Conservation (phyloP, 2,797 vertebrate genomes). For the Gephyroberyx darwinii region DNA sequence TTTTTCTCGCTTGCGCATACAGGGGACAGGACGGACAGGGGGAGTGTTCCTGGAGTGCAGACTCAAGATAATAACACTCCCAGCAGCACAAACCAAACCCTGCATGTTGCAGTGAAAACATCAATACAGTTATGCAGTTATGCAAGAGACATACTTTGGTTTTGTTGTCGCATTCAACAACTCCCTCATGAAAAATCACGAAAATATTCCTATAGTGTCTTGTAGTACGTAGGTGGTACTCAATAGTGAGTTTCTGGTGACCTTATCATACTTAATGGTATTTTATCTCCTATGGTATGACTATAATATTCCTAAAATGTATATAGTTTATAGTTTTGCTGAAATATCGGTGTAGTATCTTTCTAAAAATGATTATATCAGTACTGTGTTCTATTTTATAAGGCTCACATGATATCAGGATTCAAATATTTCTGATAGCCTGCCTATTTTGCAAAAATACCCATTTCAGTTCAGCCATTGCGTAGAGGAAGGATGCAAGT, state of each 20-base stretch:
- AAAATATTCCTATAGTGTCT: neutral
- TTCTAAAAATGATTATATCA: no score
- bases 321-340: no score
- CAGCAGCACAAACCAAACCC: neutral
- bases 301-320: no score
- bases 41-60: neutral
- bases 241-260: no score
- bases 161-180: slow-evolving; percentile 1
- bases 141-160: neutral
- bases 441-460: no score
- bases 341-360: no score
- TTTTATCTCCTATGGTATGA: no score
- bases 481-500: neutral
- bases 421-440: no score
- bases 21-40: neutral
- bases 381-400: no score
- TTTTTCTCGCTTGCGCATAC: neutral
- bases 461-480: neutral
- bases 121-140: slow-evolving; percentile 1
- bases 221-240: neutral
- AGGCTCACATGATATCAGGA: no score
- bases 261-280: no score
- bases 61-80: neutral
- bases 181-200: neutral
- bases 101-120: slow-evolving; percentile 39